phyloP scores from a whole-genome alignment of 2,797 vertebrate genomes.

The Florisuga fusca region DNA sequence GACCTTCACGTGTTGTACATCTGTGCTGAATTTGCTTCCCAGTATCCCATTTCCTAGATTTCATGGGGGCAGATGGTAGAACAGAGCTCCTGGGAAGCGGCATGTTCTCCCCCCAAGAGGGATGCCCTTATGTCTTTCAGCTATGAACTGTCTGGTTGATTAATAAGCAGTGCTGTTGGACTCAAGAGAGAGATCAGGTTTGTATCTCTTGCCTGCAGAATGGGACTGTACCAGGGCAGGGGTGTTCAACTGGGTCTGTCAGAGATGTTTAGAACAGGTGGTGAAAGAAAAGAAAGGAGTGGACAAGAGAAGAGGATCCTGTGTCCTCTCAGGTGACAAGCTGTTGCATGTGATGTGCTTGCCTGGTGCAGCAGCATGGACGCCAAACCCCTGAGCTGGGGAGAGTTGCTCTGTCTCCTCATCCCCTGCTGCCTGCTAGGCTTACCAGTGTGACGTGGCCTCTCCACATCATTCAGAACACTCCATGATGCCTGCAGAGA shows the following conservation, averaged over 20 bases:
- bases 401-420: not conserved
- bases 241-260: not conserved
- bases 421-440: fast-evolving
- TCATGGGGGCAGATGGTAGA: not conserved
- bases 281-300: not conserved
- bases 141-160: not conserved
- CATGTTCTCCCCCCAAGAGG: fast-evolving
- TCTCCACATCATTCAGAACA: not conserved
- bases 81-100: not conserved
- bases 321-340: not conserved
- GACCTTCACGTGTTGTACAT: not conserved
- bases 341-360: not conserved
- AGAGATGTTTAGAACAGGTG: not conserved
- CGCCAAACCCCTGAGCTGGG: not conserved
- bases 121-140: not conserved
- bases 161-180: not conserved
- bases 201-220: not conserved
- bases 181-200: not conserved
- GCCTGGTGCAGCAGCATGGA: not conserved
- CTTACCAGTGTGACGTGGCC: fast-evolving
- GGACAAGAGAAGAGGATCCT: not conserved
- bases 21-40: conserved; percentile 17
- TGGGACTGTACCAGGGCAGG: not conserved
- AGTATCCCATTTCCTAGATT: not conserved
- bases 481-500: not conserved